A percentile compares a stretch with the other conserved stretches of the same genome.
Conservation (phyloP, 2,888 invertebrate species). For the Idaea straminata region DNA sequence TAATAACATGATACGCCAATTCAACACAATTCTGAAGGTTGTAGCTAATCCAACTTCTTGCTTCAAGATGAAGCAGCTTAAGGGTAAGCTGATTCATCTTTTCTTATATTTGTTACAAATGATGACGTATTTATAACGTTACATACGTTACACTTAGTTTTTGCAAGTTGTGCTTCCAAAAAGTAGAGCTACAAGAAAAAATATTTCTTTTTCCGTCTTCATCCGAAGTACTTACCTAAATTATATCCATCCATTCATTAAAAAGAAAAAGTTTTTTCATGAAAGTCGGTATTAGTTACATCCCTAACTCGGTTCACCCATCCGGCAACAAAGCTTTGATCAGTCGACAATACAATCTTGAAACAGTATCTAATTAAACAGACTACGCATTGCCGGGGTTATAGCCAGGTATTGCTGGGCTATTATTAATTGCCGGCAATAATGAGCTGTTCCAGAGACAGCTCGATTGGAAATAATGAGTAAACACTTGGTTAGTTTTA, state of each 20-base stretch:
- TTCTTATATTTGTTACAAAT: too few species aligned
- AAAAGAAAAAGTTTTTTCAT: neutral
- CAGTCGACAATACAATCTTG: conserved; percentile 13
- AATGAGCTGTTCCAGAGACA: conserved; percentile 22
- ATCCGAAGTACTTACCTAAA: too few species aligned
- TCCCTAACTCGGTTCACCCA: conserved; percentile 16
- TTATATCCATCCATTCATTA: neutral
- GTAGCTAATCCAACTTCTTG: too few species aligned
- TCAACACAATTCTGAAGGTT: too few species aligned
- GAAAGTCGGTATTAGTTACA: neutral
- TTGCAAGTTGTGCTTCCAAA: too few species aligned
- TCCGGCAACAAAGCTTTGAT: conserved; percentile 29
- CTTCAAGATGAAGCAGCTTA: too few species aligned
- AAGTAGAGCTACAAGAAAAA: too few species aligned
- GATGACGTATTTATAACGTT: too few species aligned
- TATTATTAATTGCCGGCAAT: conserved; percentile 25
- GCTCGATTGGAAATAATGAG: conserved; percentile 27
- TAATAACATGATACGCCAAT: too few species aligned
- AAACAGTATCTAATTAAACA: conserved; percentile 28
- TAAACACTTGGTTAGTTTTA: conserved; percentile 12
- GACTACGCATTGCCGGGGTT: conserved; percentile 5
- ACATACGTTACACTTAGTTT: too few species aligned
- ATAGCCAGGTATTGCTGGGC: conserved; percentile 15
- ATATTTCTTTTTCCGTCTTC: too few species aligned
- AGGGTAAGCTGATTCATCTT: too few species aligned